These are phyloP conservation scores for Pseudomugil gertrudae DNA, from an alignment of 2,797 vertebrate species.

Conservation along the genomic window DNA sequence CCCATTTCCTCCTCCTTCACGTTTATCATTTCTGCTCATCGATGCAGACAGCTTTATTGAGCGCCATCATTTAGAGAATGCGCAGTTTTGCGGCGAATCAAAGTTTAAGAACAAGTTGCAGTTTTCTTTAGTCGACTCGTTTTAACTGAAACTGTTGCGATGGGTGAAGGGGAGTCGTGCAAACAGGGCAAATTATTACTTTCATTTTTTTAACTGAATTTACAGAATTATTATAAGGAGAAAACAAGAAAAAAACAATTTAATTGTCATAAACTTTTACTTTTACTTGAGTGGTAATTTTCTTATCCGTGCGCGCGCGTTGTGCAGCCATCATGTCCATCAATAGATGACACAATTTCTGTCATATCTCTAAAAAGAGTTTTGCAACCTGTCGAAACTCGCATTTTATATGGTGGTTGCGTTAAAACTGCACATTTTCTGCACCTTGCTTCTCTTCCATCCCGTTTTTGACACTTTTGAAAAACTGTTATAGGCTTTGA, in stretches of 20 bases:
- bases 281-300: not conserved
- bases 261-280: not conserved
- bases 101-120: constrained; percentile 6
- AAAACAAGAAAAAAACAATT: not conserved
- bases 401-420: too few relatives aligned
- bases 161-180: not conserved
- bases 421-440: not conserved
- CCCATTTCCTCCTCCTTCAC: constrained; percentile 6
- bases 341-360: too few relatives aligned
- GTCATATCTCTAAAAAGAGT: too few relatives aligned
- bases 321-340: not conserved
- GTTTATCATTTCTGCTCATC: constrained; percentile 72
- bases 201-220: not conserved
- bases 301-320: not conserved
- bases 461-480: too few relatives aligned
- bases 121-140: not conserved
- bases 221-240: not conserved
- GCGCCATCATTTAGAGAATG: constrained; percentile 57
- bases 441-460: not conserved
- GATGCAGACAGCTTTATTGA: constrained; percentile 72
- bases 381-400: too few relatives aligned
- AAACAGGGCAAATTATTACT: not conserved
- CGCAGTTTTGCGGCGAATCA: constrained; percentile 29
- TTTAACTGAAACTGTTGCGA: not conserved
- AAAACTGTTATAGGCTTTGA: too few relatives aligned